Percentiles rank a stretch among this genome's conserved stretches.
These are phyloP conservation scores for Platysternon megacephalum DNA, from an alignment of 2,113 vertebrate genomes.

Conservation along the genomic window DNA sequence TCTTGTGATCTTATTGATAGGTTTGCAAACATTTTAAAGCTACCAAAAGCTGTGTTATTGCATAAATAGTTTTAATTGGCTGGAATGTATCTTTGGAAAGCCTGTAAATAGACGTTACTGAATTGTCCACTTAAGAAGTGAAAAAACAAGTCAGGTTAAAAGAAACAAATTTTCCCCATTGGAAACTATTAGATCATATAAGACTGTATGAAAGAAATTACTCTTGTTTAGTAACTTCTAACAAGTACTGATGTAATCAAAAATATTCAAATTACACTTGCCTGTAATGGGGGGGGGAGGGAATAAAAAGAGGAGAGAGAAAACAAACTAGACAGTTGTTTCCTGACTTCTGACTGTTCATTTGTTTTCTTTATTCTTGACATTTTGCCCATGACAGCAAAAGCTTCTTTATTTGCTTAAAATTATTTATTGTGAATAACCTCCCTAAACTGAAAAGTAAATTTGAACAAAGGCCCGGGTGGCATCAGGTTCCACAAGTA, in stretches of 20 bases:
- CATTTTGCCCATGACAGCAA: not conserved
- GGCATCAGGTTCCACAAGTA: constrained; percentile 66
- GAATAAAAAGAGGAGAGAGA: not conserved
- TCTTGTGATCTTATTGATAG: not conserved
- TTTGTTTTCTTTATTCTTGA: constrained; percentile 6
- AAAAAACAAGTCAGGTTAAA: not conserved
- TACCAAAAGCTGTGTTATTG: not conserved
- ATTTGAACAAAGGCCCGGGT: constrained; percentile 56
- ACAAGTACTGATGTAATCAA: not conserved
- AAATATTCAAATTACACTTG: not conserved
- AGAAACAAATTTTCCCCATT: not conserved
- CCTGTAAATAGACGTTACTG: rapidly evolving
- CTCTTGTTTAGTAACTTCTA: not conserved
- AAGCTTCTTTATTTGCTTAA: constrained; percentile 50
- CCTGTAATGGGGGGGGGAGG: not conserved
- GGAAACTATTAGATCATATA: not conserved
- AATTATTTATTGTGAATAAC: constrained; percentile 52
- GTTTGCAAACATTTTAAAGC: not conserved
- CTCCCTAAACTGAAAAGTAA: constrained; percentile 61
- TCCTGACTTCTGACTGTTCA: not conserved
- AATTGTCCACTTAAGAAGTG: not conserved
- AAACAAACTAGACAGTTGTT: not conserved
- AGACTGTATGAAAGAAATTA: not conserved
- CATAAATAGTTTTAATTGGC: not conserved
- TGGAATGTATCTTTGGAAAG: not conserved